phyloP scores from a whole-genome alignment of 2,113 vertebrate species.

The Alligator sinensis region DNA sequence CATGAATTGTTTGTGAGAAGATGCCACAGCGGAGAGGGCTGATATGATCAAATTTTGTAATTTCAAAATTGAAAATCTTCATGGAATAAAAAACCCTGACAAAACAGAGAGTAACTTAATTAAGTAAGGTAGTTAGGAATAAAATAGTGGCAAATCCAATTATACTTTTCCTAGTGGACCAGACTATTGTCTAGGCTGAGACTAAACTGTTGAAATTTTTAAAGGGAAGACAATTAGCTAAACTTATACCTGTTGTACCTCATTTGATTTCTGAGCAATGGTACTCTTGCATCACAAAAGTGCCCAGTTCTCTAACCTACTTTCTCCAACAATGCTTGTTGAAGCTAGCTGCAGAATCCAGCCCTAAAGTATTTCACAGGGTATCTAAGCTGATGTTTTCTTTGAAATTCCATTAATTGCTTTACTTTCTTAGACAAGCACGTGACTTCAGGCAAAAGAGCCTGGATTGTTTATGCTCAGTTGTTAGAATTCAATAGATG shows the following conservation, averaged over 20 bases:
- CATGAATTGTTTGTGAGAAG: background rate
- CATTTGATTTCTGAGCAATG: background rate
- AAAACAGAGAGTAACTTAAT: background rate
- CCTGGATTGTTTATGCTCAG: background rate
- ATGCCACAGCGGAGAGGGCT: background rate
- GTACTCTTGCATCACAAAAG: background rate
- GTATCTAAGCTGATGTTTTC: background rate
- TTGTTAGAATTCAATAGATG: conserved; percentile 61
- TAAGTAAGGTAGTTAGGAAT: background rate
- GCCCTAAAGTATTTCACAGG: background rate
- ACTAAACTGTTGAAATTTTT: background rate
- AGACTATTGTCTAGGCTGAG: background rate
- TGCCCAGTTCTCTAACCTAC: background rate
- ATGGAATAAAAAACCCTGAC: background rate
- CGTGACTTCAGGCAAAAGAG: background rate
- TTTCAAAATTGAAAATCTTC: background rate
- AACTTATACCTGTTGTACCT: background rate
- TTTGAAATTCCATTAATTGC: background rate
- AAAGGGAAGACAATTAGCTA: background rate
- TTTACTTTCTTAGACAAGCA: background rate
- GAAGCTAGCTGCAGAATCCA: background rate
- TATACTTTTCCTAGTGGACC: background rate
- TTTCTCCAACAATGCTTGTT: background rate
- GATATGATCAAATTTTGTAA: background rate
- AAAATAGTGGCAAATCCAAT: background rate